Conservation (phyloP, 2,888 invertebrate genomes). For the Volucella inanis region DNA sequence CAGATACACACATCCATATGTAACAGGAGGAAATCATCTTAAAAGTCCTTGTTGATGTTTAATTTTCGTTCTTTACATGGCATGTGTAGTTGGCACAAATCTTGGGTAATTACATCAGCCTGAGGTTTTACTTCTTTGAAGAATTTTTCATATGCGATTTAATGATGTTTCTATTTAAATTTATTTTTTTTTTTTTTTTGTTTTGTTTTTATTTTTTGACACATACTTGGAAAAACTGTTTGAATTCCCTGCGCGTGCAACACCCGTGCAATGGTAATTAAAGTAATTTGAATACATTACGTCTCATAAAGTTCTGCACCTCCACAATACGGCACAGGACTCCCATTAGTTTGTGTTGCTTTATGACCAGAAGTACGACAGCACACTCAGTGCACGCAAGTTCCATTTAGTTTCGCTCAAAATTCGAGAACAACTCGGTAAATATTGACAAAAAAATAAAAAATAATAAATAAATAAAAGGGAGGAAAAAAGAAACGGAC, state of each 20-base stretch:
- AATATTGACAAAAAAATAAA: neutral
- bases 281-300: slow-evolving; percentile 55
- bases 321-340: neutral
- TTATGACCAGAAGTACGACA: slow-evolving; percentile 40
- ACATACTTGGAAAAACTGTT: too few species aligned
- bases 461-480: too few species aligned
- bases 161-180: slow-evolving; percentile 31
- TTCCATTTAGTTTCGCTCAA: slow-evolving; percentile 42
- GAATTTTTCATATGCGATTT: slow-evolving; percentile 32
- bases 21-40: neutral
- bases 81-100: slow-evolving; percentile 21
- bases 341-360: slow-evolving; percentile 10
- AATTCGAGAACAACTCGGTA: slow-evolving; percentile 19
- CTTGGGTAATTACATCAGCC: slow-evolving; percentile 35
- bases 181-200: neutral
- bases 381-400: slow-evolving; percentile 56
- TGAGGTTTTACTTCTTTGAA: slow-evolving; percentile 1
- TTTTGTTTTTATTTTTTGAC: too few species aligned
- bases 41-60: slow-evolving; percentile 48
- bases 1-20: neutral
- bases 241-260: slow-evolving; percentile 38
- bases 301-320: slow-evolving; percentile 34
- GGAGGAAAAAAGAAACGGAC: slow-evolving; percentile 9
- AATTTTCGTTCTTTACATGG: slow-evolving; percentile 22
- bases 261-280: slow-evolving; percentile 57